A percentile compares a stretch with the other conserved stretches of the same genome.
Conservation (phyloP, 2,797 vertebrate genomes). For the Takifugu rubripes region DNA sequence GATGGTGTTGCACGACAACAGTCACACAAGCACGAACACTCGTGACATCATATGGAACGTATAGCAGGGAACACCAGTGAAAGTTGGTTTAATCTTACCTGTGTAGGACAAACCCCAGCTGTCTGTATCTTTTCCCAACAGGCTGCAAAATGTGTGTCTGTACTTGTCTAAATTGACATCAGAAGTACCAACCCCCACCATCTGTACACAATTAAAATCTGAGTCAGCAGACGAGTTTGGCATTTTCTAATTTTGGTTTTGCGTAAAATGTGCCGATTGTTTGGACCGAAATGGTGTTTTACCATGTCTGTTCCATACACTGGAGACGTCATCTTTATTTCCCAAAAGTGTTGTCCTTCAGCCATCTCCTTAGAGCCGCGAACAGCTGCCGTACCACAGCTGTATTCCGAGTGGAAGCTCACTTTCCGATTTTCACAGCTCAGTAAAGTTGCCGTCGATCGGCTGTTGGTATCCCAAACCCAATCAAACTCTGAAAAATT, state of each 20-base stretch:
- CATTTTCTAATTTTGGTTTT: not conserved
- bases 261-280: not conserved
- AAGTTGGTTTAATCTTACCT: conserved; percentile 67
- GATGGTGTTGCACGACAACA: too few relatives aligned
- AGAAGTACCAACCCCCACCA: conserved; percentile 93
- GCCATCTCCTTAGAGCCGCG: conserved; percentile 89
- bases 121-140: conserved; percentile 91
- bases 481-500: conserved; percentile 87
- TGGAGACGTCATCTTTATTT: conserved; percentile 98
- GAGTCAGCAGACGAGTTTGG: not conserved
- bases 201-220: conserved; percentile 67
- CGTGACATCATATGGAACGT: too few relatives aligned
- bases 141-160: conserved; percentile 93
- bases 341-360: conserved; percentile 97
- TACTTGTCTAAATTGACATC: conserved; percentile 96
- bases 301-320: conserved; percentile 98
- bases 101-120: conserved; percentile 99
- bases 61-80: too few relatives aligned
- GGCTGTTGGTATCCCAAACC: conserved; percentile 90
- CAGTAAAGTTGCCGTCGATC: conserved; percentile 84
- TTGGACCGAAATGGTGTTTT: conserved; percentile 22
- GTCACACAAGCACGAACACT: too few relatives aligned
- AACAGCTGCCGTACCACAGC: conserved; percentile 93
- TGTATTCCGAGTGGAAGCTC: conserved; percentile 95
- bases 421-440: conserved; percentile 94